These are phyloP conservation scores for Augiades crinisus DNA, from an alignment of 2,888 invertebrate species.

Conservation along the genomic window DNA sequence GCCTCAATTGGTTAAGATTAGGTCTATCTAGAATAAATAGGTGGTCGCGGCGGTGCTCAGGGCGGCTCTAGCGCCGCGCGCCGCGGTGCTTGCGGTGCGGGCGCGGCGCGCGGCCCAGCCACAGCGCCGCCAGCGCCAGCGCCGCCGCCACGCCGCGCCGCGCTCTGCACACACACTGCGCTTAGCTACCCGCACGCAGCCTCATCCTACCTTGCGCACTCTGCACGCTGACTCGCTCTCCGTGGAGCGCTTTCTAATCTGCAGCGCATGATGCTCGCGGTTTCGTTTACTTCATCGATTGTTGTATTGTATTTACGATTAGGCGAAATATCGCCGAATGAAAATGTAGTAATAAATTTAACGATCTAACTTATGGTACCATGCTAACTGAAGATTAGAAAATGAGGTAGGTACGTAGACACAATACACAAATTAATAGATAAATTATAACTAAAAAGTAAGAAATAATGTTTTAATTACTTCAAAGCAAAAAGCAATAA, in stretches of 20 bases:
- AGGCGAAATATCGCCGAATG: background rate
- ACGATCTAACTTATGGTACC: background rate
- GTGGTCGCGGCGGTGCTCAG: conserved; percentile 53
- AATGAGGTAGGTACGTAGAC: background rate
- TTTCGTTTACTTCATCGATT: background rate
- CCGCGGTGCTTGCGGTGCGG: conserved; percentile 80
- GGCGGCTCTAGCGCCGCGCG: conserved; percentile 80
- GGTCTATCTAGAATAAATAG: conserved; percentile 78
- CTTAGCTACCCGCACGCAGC: background rate
- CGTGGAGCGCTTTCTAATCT: conserved; percentile 18
- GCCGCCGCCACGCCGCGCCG: conserved; percentile 57
- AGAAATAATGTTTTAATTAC: too few relatives aligned
- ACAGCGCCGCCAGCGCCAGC: conserved; percentile 64
- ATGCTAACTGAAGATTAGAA: conserved; percentile 25
- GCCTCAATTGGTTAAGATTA: conserved; percentile 75
- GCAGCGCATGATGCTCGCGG: conserved; percentile 9
- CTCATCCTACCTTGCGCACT: conserved; percentile 1
- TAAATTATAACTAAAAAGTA: too few relatives aligned
- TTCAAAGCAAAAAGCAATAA: too few relatives aligned
- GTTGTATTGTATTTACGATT: background rate
- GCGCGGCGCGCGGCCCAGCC: conserved; percentile 57
- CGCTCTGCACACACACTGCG: conserved; percentile 43
- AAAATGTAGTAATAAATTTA: background rate
- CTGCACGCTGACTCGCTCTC: conserved; percentile 2
- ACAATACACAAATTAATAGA: background rate